Conservation (phyloP, 2,797 vertebrate genomes). For the Lagodon rhomboides region DNA sequence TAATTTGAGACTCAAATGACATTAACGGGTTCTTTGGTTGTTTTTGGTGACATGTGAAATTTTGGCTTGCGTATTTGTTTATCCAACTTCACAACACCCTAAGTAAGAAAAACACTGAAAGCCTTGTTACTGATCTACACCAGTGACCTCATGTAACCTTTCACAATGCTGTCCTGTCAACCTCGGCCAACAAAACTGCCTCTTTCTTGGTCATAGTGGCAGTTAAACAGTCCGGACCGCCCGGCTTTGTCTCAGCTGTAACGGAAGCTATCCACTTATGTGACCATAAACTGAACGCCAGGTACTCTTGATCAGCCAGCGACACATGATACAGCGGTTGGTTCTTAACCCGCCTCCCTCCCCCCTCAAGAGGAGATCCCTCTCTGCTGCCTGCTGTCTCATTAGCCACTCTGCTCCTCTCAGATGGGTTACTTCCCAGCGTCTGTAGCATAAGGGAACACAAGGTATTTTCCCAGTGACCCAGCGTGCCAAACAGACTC, state of each 20-base stretch:
- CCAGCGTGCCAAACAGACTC: conserved; percentile 30
- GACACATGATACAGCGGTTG: conserved; percentile 71
- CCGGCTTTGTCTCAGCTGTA: conserved; percentile 71
- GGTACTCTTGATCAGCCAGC: conserved; percentile 59
- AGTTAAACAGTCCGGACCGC: conserved; percentile 65
- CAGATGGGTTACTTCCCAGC: conserved; percentile 48
- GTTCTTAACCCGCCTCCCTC: conserved; percentile 28
- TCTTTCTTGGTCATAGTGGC: conserved; percentile 38
- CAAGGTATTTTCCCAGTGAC: conserved; percentile 73
- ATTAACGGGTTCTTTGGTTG: not conserved
- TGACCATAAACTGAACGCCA: conserved; percentile 60
- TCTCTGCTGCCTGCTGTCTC: conserved; percentile 42
- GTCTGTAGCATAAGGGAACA: conserved; percentile 38
- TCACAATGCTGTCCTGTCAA: not conserved
- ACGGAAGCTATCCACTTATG: conserved; percentile 72
- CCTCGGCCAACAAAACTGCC: not conserved
- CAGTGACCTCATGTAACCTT: conserved; percentile 19
- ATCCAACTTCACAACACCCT: not conserved
- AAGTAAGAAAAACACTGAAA: not conserved
- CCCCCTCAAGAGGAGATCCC: conserved; percentile 49
- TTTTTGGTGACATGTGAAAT: not conserved
- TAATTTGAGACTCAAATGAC: too few relatives aligned
- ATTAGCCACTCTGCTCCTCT: conserved; percentile 42
- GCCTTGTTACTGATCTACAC: not conserved
- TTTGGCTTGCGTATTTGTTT: not conserved